Evolutionary conservation across 1,140 invertebrate species (phyloP), one percentile per base, ranked within the genome.

Genomic region (Sitophilus oryzae): DNA sequence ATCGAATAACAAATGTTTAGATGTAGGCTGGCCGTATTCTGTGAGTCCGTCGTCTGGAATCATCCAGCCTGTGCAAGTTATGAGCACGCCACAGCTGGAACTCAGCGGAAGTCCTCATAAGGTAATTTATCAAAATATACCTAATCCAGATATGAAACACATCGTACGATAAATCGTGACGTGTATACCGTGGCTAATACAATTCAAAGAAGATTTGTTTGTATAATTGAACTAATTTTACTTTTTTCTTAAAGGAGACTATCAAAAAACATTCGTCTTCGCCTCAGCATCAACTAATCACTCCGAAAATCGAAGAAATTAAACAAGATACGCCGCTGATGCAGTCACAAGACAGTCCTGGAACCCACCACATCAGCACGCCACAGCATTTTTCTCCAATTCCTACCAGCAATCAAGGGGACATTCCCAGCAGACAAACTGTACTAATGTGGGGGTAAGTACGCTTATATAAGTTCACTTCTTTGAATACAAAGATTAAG

Each of bases 401-500:
- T 20, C 66, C 70, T 14, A 34, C 65, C n/a, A 52, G 35, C 15
- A 49, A 37, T 20, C 62, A 66, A 30, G 58, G 59, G 19, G 74
- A 80, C 53, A 57, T 57, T 16, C 80, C 84, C 47, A 82, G 83
- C 0, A 74, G 89, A 16, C 88, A 92, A 71, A 92, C 89, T 1
- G 89, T 92, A 14, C 77, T 92, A 2, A 91, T 91, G 89, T 91
- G 88, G 88, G 88, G 88, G 53, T 56, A 35, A 42, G 53, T 56
- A n/a, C n/a, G n/a, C n/a, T n/a, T n/a, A n/a, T n/a, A n/a, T n/a
- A n/a, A n/a, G n/a, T n/a, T n/a, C n/a, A n/a, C n/a, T n/a, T n/a
- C n/a, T n/a, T n/a, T n/a, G n/a, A n/a, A n/a, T n/a, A n/a, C n/a
- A n/a, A n/a, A n/a, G n/a, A n/a, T n/a, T n/a, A n/a, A n/a, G n/a